Evolutionary conservation across 2,888 invertebrate species (phyloP), one percentile per base, ranked within the genome.

Genomic region (Drosophila ezoana): DNA sequence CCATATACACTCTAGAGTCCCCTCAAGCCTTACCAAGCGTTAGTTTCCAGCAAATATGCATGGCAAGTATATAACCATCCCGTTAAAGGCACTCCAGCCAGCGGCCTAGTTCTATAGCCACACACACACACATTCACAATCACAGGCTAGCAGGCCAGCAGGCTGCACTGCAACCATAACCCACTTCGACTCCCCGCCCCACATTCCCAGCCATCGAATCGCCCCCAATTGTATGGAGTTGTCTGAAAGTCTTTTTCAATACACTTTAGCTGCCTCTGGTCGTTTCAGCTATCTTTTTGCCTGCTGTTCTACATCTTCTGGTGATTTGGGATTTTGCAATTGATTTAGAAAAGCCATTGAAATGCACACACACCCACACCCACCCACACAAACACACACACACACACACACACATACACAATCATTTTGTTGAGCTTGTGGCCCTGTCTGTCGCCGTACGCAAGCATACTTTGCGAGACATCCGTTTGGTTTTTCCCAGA

Each of bases 251-350:
- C 68, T 51, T 66, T 70, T 67, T 65, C 58, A 35, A 63, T 70
- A 61, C 65, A 54, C 53, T 58, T 54, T 47, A 57, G 14, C 52
- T 56, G 72, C 76, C 68, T 48, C 64, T 63, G 72, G 63, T 57
- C 20, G 66, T 67, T 75, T 70, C 14, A 16, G 54, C 54, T 53
- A 28, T 59, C 49, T 8, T 49, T 47, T 72, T 60, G 64, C 38
- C 38, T 61, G 47, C 33, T 47, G 57, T 43, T 57, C 52, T 35
- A 60, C 70, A 64, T 74, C 35, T 66, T 59, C 49, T 49, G 49
- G 64, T 73, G 73, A 74, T 77, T 77, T 71, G 67, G 76, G 62
- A 71, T 43, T 78, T 72, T 56, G 65, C 60, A 75, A 78, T 72
- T 74, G 78, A 78, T 74, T 78, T 78, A 38, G 72, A 72, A 68